phyloP scores from a whole-genome alignment of 2,888 invertebrate species.

The Mythimna vitellina region DNA sequence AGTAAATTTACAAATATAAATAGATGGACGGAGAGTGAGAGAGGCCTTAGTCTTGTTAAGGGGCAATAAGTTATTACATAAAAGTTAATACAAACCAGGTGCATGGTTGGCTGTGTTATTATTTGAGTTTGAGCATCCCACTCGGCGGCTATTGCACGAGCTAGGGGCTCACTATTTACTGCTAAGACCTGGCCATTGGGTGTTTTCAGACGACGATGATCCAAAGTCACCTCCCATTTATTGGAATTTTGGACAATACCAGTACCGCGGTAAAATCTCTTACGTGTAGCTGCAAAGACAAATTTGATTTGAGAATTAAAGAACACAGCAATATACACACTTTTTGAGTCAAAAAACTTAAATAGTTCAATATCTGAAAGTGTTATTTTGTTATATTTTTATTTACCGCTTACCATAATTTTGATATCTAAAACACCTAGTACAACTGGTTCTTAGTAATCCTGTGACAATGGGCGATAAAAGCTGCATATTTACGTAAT shows the following conservation, averaged over 20 bases:
- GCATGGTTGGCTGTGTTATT: slow-evolving; percentile 96
- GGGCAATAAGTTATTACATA: not conserved
- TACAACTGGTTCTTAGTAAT: slow-evolving; percentile 66
- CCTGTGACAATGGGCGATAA: slow-evolving; percentile 58
- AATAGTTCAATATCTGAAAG: not conserved
- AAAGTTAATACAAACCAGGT: slow-evolving; percentile 92
- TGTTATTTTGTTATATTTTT: not conserved
- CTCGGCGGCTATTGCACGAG: slow-evolving; percentile 98
- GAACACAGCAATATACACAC: not conserved
- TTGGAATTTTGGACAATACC: slow-evolving; percentile 93
- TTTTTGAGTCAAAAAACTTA: not conserved
- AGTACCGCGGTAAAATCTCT: slow-evolving; percentile 94
- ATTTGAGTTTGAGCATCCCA: slow-evolving; percentile 96
- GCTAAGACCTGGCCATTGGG: slow-evolving; percentile 95
- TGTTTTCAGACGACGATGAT: slow-evolving; percentile 97
- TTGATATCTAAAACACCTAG: slow-evolving; percentile 69
- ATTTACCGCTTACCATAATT: slow-evolving; percentile 74
- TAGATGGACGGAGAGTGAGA: not conserved
- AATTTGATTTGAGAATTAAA: not conserved
- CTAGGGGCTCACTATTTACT: slow-evolving; percentile 96
- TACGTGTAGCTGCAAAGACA: slow-evolving; percentile 86
- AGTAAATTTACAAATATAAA: not conserved
- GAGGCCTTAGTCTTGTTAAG: not conserved
- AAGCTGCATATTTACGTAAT: slow-evolving; percentile 64
- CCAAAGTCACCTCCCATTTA: slow-evolving; percentile 96